These are phyloP conservation scores for Acleris holmiana DNA, from an alignment of 2,888 invertebrate species.

Conservation along the genomic window DNA sequence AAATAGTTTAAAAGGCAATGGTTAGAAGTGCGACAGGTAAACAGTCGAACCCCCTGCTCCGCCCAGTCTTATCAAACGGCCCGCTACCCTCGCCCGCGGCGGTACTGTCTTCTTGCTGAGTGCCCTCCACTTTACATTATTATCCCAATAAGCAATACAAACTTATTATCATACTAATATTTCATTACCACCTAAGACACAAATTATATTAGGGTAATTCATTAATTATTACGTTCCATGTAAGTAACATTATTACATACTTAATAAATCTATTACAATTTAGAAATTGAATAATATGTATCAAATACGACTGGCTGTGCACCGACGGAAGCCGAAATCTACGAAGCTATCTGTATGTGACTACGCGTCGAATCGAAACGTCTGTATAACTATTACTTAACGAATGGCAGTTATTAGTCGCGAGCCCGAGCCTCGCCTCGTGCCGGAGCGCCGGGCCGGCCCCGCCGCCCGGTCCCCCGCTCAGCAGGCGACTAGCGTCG, in stretches of 20 bases:
- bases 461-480: too few species aligned
- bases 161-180: conserved; percentile 78
- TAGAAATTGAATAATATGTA: conserved; percentile 82
- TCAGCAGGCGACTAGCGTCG: neutral
- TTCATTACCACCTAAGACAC: conserved; percentile 82
- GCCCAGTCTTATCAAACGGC: conserved; percentile 32
- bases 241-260: conserved; percentile 78
- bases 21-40: conserved; percentile 55
- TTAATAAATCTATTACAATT: conserved; percentile 82
- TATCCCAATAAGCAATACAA: conserved; percentile 73
- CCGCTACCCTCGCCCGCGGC: conserved; percentile 14
- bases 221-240: conserved; percentile 79
- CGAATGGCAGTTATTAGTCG: conserved; percentile 82
- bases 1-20: conserved; percentile 54
- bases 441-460: conserved; percentile 32
- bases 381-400: conserved; percentile 77
- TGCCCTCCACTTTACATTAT: conserved; percentile 55
- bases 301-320: conserved; percentile 80
- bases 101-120: conserved; percentile 44
- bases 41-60: conserved; percentile 44
- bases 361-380: conserved; percentile 65
- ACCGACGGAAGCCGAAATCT: conserved; percentile 76
- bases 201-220: conserved; percentile 81
- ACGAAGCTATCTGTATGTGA: conserved; percentile 65
- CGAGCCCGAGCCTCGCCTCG: conserved; percentile 59